Conservation (phyloP, 2,888 invertebrate species). For the Meganola albula region DNA sequence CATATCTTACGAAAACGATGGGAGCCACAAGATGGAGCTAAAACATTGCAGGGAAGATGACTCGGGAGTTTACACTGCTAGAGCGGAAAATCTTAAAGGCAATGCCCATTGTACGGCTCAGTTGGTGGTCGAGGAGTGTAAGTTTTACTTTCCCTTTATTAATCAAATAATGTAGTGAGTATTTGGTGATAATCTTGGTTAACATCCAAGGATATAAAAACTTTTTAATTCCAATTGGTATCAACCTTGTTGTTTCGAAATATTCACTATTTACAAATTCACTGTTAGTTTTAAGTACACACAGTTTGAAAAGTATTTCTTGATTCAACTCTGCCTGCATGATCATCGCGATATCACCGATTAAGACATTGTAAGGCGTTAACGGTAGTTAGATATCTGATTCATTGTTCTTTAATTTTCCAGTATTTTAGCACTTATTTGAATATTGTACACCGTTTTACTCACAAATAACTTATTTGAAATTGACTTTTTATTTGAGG, state of each 20-base stretch:
- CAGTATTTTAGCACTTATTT: slow-evolving; percentile 48
- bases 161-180: too few relatives aligned
- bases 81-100: slow-evolving; percentile 88
- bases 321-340: slow-evolving; percentile 38
- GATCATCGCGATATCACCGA: slow-evolving; percentile 54
- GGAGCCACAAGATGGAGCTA: slow-evolving; percentile 83
- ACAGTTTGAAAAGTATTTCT: background rate
- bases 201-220: too few relatives aligned
- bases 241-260: slow-evolving; percentile 4
- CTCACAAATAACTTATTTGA: slow-evolving; percentile 19
- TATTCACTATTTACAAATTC: background rate
- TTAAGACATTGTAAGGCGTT: slow-evolving; percentile 70
- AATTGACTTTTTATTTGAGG: slow-evolving; percentile 19
- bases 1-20: slow-evolving; percentile 76
- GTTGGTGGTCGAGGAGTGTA: slow-evolving; percentile 90
- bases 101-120: slow-evolving; percentile 91
- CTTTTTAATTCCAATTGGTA: slow-evolving; percentile 1
- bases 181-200: too few relatives aligned
- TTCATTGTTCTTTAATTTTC: slow-evolving; percentile 51
- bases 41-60: slow-evolving; percentile 87
- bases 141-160: slow-evolving; percentile 53
- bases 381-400: slow-evolving; percentile 52
- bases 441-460: slow-evolving; percentile 25
- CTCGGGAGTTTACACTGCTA: slow-evolving; percentile 93
- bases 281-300: too few relatives aligned